Evolutionary conservation across 2,797 vertebrate species (phyloP).

Genomic region (Glyptemys insculpta): DNA sequence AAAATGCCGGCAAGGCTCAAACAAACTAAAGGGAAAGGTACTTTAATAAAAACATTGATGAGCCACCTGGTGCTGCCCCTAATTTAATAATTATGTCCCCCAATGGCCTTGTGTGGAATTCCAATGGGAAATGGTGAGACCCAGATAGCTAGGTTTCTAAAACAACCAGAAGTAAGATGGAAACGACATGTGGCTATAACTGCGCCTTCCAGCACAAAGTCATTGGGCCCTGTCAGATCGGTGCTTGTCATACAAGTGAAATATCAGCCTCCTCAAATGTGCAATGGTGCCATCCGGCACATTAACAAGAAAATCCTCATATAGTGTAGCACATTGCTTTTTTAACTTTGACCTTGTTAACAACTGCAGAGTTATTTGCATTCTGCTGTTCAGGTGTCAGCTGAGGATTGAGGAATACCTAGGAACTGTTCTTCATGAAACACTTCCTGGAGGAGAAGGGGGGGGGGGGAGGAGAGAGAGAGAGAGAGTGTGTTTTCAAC

Average conservation of each 20-base stretch:
- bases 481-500: background rate
- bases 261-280: slow-evolving; percentile 2
- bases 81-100: no score
- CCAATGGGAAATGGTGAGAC: background rate
- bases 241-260: background rate
- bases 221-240: slow-evolving; percentile 17
- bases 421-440: slow-evolving; percentile 62
- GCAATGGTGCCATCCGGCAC: slow-evolving; percentile 19
- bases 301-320: slow-evolving; percentile 51
- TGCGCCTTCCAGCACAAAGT: background rate
- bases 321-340: slow-evolving; percentile 50
- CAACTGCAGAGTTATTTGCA: slow-evolving; percentile 62
- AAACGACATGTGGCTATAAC: slow-evolving; percentile 42
- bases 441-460: slow-evolving; percentile 2
- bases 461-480: rapidly evolving
- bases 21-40: no score
- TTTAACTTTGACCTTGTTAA: slow-evolving; percentile 62
- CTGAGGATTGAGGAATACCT: slow-evolving; percentile 63
- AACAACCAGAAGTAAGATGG: slow-evolving; percentile 20
- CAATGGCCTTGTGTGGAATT: background rate
- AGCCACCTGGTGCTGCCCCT: no score
- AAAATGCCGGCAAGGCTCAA: no score
- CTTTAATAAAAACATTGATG: no score
- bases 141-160: slow-evolving; percentile 32
- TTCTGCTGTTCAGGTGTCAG: slow-evolving; percentile 52